Percentiles rank a stretch among this genome's conserved stretches.
These are phyloP conservation scores for Mustela nigripes DNA, from an alignment of 2,113 vertebrate genomes.

Conservation along the genomic window DNA sequence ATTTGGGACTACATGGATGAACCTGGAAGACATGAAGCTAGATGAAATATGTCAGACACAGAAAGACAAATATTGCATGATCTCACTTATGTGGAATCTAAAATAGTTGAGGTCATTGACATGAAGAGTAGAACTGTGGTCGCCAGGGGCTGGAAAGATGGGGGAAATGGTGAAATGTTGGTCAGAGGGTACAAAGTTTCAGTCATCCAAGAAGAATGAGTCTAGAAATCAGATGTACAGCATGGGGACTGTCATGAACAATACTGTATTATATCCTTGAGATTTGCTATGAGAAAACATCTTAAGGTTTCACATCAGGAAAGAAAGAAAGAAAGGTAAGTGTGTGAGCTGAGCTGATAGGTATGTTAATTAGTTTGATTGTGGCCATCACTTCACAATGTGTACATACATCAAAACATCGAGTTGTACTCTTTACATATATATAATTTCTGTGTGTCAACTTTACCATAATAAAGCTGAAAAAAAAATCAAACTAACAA, in stretches of 20 bases:
- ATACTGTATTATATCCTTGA: background rate
- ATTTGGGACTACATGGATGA: background rate
- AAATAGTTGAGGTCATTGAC: background rate
- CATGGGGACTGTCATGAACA: background rate
- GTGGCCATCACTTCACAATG: background rate
- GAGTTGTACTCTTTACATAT: background rate
- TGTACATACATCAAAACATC: background rate
- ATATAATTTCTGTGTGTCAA: background rate
- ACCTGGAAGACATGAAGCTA: background rate
- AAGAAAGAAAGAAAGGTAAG: background rate
- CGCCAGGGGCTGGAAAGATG: background rate
- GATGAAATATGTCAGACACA: background rate
- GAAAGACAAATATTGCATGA: background rate
- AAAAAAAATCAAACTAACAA: background rate
- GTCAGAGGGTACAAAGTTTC: background rate
- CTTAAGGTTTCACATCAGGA: background rate
- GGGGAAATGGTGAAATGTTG: background rate
- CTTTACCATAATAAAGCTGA: background rate
- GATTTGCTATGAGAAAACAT: background rate
- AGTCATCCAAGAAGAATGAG: background rate
- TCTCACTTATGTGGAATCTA: background rate
- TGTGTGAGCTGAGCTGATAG: background rate
- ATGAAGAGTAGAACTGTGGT: background rate
- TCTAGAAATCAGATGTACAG: background rate
- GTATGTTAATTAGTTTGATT: background rate